Evolutionary conservation across 2,888 invertebrate species (phyloP), one percentile per base, ranked within the genome.

Genomic region (Cephus pulcher): DNA sequence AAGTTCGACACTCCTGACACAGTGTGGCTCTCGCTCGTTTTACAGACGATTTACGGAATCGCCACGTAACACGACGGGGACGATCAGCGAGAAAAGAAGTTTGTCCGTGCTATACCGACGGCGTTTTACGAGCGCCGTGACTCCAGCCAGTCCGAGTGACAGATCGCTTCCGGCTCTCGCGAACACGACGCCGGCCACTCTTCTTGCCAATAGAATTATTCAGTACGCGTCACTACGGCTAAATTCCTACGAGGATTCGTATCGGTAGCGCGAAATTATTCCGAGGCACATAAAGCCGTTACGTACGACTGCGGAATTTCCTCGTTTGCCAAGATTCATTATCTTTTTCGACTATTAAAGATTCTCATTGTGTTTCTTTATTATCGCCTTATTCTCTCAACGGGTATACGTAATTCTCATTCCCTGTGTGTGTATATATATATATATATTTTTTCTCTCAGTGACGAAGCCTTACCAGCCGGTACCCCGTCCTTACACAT

Each of bases 141-240:
- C 71, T 71, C 71, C 4, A 33, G 37, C 35, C 74, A 34, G 35
- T 30, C 37, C 1, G 33, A 35, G 74, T 87, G 88, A 89, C 88
- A 88, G 86, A 89, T 88, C 86, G 85, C 83, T 89, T 89, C 89
- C 89, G 89, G 82, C 79, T 80, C 75, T 76, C 78, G 78, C 74
- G 9, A 34, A 35, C 74, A 23, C 37, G 56, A 23, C 37, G 56
- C 74, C 74, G 75, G 76, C 81, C 78, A 80, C 34, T 33, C 32
- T 6, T 34, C 34, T 74, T n/a, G 74, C 74, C 35, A 34, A 34
- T 34, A 34, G 82, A 87, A 86, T 86, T 86, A 86, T 86, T 87
- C 86, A 87, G 37, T n/a, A 34, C n/a, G 74, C 74, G 71, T 33
- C 56, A 71, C 71, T 11, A 11, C 71, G 11, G 73, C 35, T 69